phyloP scores from a whole-genome alignment of 2,797 vertebrate genomes.

The Peromyscus aztecus region DNA sequence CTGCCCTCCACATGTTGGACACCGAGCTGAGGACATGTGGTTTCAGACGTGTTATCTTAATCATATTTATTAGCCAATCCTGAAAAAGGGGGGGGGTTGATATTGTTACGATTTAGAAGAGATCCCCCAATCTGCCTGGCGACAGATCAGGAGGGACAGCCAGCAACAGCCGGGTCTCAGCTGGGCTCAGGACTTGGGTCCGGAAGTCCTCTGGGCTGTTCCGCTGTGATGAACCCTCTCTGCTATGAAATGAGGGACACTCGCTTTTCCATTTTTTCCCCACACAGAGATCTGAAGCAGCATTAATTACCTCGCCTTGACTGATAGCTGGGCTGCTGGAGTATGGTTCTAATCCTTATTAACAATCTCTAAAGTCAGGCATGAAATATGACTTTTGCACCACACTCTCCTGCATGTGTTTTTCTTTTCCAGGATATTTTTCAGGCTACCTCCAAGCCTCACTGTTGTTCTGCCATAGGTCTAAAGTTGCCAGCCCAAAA shows the following conservation, averaged over 20 bases:
- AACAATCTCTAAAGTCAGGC: constrained; percentile 94
- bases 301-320: constrained; percentile 90
- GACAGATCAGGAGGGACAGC: constrained; percentile 77
- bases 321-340: constrained; percentile 91
- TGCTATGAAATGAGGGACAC: constrained; percentile 41
- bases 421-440: constrained; percentile 94
- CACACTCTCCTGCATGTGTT: constrained; percentile 93
- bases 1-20: constrained; percentile 94
- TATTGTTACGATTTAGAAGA: constrained; percentile 76
- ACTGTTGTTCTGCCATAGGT: constrained; percentile 91
- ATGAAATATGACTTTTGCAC: constrained; percentile 94
- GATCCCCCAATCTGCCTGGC: constrained; percentile 77
- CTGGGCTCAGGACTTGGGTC: constrained; percentile 67
- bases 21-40: constrained; percentile 91
- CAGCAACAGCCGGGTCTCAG: constrained; percentile 73
- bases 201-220: constrained; percentile 73
- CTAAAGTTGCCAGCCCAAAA: constrained; percentile 89
- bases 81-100: constrained; percentile 75
- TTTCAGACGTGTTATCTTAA: constrained; percentile 94
- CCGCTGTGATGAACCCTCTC: constrained; percentile 59
- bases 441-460: constrained; percentile 89
- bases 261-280: constrained; percentile 82
- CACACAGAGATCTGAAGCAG: constrained; percentile 88
- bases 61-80: constrained; percentile 96
- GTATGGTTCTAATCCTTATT: constrained; percentile 96